These are phyloP conservation scores for Amblyraja radiata DNA, from an alignment of 2,797 vertebrate genomes.

Conservation along the genomic window DNA sequence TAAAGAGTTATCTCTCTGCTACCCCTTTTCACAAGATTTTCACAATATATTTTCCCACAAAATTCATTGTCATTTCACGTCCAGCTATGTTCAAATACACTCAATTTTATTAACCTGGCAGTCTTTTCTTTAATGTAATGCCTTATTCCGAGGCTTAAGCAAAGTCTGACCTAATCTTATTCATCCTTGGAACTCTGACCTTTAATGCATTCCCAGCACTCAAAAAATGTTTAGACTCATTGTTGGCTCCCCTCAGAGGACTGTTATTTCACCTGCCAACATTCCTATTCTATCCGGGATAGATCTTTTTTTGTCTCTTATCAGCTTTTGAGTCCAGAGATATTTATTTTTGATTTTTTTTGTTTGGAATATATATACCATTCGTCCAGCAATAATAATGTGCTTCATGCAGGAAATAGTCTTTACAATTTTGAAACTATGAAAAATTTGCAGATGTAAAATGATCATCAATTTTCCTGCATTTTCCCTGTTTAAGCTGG, in stretches of 20 bases:
- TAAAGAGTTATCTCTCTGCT: not conserved
- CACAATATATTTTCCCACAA: no score
- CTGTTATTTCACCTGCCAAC: not conserved
- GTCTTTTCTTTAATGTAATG: not conserved
- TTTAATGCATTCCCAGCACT: not conserved
- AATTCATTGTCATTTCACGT: not conserved
- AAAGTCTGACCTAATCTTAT: not conserved
- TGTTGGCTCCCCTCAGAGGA: not conserved
- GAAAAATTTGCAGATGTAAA: not conserved
- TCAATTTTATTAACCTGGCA: not conserved
- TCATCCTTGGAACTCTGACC: not conserved
- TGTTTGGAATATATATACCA: not conserved
- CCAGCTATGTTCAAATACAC: not conserved
- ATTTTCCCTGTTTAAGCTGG: not conserved
- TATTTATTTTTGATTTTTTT: not conserved
- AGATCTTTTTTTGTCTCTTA: not conserved
- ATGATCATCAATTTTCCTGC: not conserved
- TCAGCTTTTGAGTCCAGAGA: not conserved
- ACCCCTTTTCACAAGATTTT: not conserved
- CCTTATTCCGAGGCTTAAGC: not conserved
- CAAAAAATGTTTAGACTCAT: not conserved
- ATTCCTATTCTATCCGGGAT: not conserved
- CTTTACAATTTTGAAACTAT: not conserved
- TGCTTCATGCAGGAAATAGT: not conserved
- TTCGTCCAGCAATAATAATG: not conserved